Base-by-base conservation (phyloP, 35 echinoderm and acorn worm species). In the Apostichopus parvimensis region DNA sequence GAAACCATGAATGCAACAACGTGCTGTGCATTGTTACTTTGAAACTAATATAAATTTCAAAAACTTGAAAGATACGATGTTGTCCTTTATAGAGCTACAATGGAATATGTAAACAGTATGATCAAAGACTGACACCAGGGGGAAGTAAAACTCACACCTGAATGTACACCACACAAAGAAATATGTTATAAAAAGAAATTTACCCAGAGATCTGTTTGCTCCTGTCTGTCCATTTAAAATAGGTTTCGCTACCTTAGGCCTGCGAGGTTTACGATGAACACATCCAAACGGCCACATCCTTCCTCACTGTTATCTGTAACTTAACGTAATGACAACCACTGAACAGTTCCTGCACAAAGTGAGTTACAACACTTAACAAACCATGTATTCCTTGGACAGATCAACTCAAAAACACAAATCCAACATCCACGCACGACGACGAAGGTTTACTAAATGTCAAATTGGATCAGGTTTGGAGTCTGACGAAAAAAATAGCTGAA, bases 281-380 rank as follows among this genome's bases (percentile, higher is more conserved):
- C 81, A 84, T 57, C 81, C 81, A 59, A 84, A 84, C 24, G 81
- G 81, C 81, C 81, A 84, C 81, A 84, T 84, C 81, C 52, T 84
- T 52, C 71, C 71, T 75, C 21, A 7, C 6, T 18, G 71, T 6
- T 18, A 20, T 20, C 20, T 20, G 13, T 75, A 45, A 3, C 34
- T 45, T 45, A 45, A 45, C 34, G 34, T 11, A 68, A 14, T 68
- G 18, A 68, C 64, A 68, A 18, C 64, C 11, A 68, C 64, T 68
- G 64, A 68, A 68, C 11, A 14, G 64, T 10, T n/a, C 14, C 17
- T 8, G 20, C 71, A 2, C 17, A 75, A 24, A 20, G 71, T 22
- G 71, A 75, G 58, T 61, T 75, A 75, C 71, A 22, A 75, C 71
- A 75, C 17, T 22, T 18, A 75, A 22, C 13, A 68, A 14, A 75